A percentile compares a stretch with the other conserved stretches of the same genome.
Evolutionary conservation across 1,140 invertebrate genomes (phyloP).

Genomic region (Asobara japonica): DNA sequence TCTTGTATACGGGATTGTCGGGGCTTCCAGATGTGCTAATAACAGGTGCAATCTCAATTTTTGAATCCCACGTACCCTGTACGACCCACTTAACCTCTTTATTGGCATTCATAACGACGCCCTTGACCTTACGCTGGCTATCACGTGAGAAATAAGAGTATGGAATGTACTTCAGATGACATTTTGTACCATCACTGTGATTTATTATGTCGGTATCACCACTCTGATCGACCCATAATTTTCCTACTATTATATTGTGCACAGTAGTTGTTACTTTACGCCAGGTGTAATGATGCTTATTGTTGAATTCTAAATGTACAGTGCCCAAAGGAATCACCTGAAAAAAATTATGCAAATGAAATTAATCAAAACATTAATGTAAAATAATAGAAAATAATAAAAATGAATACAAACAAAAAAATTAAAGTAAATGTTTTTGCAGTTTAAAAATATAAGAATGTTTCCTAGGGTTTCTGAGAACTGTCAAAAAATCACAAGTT

Average conservation of each 20-base stretch:
- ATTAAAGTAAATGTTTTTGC: no score
- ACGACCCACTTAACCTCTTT: constrained; percentile 83
- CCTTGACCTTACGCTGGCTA: constrained; percentile 88
- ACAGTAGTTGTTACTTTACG: constrained; percentile 98
- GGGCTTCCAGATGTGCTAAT: constrained; percentile 75
- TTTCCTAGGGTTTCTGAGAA: no score
- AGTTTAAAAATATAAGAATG: no score
- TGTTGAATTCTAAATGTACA: constrained; percentile 81
- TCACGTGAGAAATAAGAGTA: constrained; percentile 99
- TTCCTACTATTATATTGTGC: constrained; percentile 99
- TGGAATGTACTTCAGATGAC: constrained; percentile 94
- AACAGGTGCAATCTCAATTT: constrained; percentile 94
- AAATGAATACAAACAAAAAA: no score
- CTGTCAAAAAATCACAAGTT: no score
- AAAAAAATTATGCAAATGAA: constrained; percentile 1
- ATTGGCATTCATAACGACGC: constrained; percentile 75
- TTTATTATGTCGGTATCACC: constrained; percentile 98
- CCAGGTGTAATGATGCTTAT: constrained; percentile 95
- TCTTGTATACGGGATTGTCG: constrained; percentile 92
- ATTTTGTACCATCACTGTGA: constrained; percentile 88
- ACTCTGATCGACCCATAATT: constrained; percentile 99
- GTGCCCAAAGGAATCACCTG: constrained; percentile 90
- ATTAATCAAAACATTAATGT: background rate
- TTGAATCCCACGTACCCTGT: constrained; percentile 94
- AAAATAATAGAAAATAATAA: background rate